A percentile compares a stretch with the other conserved stretches of the same genome.
Evolutionary conservation across 2,888 invertebrate species (phyloP).

Genomic region (Sarcophaga carnaria): DNA sequence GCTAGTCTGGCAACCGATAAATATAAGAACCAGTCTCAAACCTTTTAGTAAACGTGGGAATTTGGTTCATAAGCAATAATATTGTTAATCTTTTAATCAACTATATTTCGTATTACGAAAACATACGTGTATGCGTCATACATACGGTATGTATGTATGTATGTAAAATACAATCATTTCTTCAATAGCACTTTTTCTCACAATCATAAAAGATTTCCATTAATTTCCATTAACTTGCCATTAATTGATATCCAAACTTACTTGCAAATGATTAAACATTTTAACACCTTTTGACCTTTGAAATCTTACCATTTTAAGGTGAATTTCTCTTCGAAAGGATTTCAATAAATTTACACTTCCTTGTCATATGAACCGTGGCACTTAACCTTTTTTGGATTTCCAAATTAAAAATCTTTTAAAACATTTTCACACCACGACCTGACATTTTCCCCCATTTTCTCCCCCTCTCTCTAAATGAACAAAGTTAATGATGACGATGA

Average conservation of each 20-base stretch:
- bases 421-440: slow-evolving; percentile 67
- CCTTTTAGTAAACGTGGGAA: too few species aligned
- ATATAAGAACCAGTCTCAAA: too few species aligned
- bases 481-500: slow-evolving; percentile 21
- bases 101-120: too few species aligned
- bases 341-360: slow-evolving; percentile 45
- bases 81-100: too few species aligned
- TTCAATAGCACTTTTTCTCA: too few species aligned
- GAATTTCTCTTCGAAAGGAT: slow-evolving; percentile 39
- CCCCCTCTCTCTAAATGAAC: background rate
- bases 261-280: background rate
- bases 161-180: too few species aligned
- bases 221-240: background rate
- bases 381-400: slow-evolving; percentile 65
- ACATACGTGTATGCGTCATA: too few species aligned
- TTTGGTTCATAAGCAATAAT: too few species aligned
- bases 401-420: slow-evolving; percentile 9
- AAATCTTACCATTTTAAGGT: slow-evolving; percentile 11
- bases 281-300: slow-evolving; percentile 7
- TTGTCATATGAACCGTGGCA: slow-evolving; percentile 57
- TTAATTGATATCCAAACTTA: background rate
- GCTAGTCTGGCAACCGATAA: too few species aligned
- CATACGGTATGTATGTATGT: too few species aligned
- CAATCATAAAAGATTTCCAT: background rate
- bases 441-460: slow-evolving; percentile 52